Conservation (phyloP, 2,888 invertebrate species). For the Pseudococcus viburni region DNA sequence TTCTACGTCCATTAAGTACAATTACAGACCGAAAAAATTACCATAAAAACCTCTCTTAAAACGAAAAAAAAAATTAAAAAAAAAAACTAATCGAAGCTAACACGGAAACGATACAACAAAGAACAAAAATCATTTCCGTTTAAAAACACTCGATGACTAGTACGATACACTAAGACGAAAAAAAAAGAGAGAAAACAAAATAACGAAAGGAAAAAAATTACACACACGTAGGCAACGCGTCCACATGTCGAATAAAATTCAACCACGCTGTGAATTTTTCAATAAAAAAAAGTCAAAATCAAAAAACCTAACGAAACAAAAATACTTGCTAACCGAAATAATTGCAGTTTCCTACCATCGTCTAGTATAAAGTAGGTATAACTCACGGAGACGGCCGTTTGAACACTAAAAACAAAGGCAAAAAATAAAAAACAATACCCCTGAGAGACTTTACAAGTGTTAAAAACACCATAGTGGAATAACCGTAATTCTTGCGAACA, state of each 20-base stretch:
- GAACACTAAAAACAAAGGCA: slow-evolving; percentile 30
- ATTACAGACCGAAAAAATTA: not conserved
- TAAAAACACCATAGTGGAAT: slow-evolving; percentile 47
- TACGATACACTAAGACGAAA: slow-evolving; percentile 61
- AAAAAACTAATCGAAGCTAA: slow-evolving; percentile 38
- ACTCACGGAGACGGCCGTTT: slow-evolving; percentile 36
- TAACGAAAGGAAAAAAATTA: slow-evolving; percentile 45
- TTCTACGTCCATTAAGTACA: slow-evolving; percentile 53
- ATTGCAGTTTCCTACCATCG: slow-evolving; percentile 40
- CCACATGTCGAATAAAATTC: not conserved
- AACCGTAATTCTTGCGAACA: slow-evolving; percentile 33
- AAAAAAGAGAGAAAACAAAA: slow-evolving; percentile 31
- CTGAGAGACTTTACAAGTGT: slow-evolving; percentile 54
- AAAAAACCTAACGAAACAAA: slow-evolving; percentile 59
- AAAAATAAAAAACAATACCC: slow-evolving; percentile 46
- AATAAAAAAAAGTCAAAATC: not conserved
- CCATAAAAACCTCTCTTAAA: slow-evolving; percentile 6
- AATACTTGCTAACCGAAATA: slow-evolving; percentile 59
- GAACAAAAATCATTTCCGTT: slow-evolving; percentile 65
- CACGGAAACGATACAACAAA: slow-evolving; percentile 63
- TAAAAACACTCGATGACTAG: slow-evolving; percentile 64
- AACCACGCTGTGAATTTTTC: not conserved
- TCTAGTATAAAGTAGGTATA: slow-evolving; percentile 3
- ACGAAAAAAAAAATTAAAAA: slow-evolving; percentile 47
- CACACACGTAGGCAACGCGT: not conserved